phyloP scores from a whole-genome alignment of 1,140 invertebrate genomes.

The Diachasma alloeum region DNA sequence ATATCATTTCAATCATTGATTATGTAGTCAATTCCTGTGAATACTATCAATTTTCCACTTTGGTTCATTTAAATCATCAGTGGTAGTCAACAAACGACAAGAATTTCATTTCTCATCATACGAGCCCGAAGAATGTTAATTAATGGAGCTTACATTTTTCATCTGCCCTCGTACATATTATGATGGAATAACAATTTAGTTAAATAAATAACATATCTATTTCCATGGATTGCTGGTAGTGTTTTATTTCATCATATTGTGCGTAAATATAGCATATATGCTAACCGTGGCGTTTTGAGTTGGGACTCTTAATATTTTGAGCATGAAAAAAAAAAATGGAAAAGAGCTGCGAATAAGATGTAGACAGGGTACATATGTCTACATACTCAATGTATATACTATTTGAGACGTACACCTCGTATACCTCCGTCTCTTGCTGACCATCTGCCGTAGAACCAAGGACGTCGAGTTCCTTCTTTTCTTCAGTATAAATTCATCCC shows the following conservation, averaged over 20 bases:
- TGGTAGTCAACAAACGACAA: background rate
- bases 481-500: slow-evolving; percentile 8
- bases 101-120: too few species aligned
- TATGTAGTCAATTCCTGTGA: too few species aligned
- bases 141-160: too few species aligned
- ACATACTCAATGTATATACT: slow-evolving; percentile 1
- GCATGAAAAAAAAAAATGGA: background rate
- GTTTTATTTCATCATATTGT: too few species aligned
- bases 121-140: too few species aligned
- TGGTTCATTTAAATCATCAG: too few species aligned
- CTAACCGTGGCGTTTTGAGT: background rate
- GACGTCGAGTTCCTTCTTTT: slow-evolving; percentile 39
- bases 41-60: too few species aligned
- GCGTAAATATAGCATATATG: too few species aligned
- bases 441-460: slow-evolving; percentile 52
- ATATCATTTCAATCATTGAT: background rate
- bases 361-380: slow-evolving; percentile 9
- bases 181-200: too few species aligned
- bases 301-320: background rate
- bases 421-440: slow-evolving; percentile 31
- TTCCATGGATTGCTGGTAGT: too few species aligned
- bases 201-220: too few species aligned
- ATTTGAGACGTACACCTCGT: slow-evolving; percentile 14
- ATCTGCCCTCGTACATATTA: too few species aligned
- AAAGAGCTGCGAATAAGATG: background rate